Evolutionary conservation across 2,113 vertebrate genomes (phyloP).

Genomic region (Pica pica): DNA sequence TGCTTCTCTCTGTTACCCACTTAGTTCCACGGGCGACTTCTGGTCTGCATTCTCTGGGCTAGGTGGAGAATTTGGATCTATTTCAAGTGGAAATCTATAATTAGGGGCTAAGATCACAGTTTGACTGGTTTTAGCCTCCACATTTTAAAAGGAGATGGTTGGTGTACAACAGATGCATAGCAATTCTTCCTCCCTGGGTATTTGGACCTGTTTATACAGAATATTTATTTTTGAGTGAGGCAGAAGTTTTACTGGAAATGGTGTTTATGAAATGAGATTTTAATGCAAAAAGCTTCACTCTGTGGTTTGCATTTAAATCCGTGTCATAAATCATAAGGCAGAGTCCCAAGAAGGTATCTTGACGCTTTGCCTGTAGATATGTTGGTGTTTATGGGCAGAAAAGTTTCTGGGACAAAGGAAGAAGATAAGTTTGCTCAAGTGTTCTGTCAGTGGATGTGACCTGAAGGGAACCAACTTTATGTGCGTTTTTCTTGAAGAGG

Average conservation of each 20-base stretch:
- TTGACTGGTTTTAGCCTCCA: neutral
- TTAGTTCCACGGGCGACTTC: neutral
- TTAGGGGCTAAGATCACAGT: neutral
- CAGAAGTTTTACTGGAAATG: neutral
- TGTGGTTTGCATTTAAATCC: neutral
- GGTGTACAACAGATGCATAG: neutral
- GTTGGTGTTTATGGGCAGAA: neutral
- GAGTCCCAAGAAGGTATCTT: neutral
- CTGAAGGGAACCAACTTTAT: neutral
- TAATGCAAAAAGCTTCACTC: neutral
- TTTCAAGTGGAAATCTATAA: slow-evolving; percentile 7
- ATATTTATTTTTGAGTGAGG: neutral
- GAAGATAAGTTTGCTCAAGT: neutral
- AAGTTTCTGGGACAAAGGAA: neutral
- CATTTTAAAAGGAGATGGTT: neutral
- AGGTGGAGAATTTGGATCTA: slow-evolving; percentile 17
- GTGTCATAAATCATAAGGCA: neutral
- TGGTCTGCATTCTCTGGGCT: slow-evolving; percentile 1
- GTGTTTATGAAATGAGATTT: neutral
- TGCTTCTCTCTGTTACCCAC: neutral
- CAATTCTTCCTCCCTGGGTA: neutral
- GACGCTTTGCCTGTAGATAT: neutral
- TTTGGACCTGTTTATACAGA: neutral
- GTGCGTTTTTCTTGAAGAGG: neutral
- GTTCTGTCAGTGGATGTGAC: neutral